Evolutionary conservation across 2,797 vertebrate genomes (phyloP).

Genomic region (Sebastes minor): DNA sequence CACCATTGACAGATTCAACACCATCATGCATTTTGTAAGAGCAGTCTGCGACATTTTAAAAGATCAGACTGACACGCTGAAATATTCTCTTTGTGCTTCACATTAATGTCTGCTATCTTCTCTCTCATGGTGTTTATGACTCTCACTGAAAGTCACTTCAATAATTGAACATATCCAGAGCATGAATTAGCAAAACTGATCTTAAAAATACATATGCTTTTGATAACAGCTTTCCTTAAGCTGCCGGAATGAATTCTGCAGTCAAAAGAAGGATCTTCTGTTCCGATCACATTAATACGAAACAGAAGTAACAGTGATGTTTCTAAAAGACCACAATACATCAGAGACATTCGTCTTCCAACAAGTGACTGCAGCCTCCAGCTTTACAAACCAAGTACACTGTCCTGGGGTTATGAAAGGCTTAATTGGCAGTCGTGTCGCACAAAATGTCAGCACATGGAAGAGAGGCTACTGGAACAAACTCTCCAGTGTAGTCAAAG

Average conservation of each 20-base stretch:
- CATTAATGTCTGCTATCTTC: slow-evolving; percentile 42
- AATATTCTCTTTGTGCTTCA: slow-evolving; percentile 68
- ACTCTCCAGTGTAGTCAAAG: slow-evolving; percentile 32
- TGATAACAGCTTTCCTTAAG: slow-evolving; percentile 23
- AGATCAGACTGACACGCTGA: slow-evolving; percentile 33
- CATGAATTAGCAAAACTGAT: slow-evolving; percentile 68
- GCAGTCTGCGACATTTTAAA: slow-evolving; percentile 26
- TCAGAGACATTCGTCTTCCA: slow-evolving; percentile 15
- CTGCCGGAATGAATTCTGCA: slow-evolving; percentile 1
- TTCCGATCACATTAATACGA: slow-evolving; percentile 38
- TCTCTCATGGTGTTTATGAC: slow-evolving; percentile 41
- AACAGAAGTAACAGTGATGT: slow-evolving; percentile 39
- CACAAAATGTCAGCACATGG: slow-evolving; percentile 53
- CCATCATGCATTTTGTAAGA: slow-evolving; percentile 52
- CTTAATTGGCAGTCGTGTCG: slow-evolving; percentile 64
- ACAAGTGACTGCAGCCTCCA: slow-evolving; percentile 10
- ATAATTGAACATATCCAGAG: slow-evolving; percentile 61
- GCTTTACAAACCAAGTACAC: slow-evolving; percentile 15
- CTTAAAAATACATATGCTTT: slow-evolving; percentile 65
- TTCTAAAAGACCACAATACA: slow-evolving; percentile 35
- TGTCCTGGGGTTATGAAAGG: slow-evolving; percentile 40
- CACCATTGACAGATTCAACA: slow-evolving; percentile 38
- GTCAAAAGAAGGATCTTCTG: slow-evolving; percentile 11
- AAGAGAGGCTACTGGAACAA: slow-evolving; percentile 43
- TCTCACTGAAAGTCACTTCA: slow-evolving; percentile 47